Percentiles rank a stretch among this genome's conserved stretches.
Evolutionary conservation across 2,888 invertebrate species (phyloP).

Genomic region (Phyllotreta striolata): DNA sequence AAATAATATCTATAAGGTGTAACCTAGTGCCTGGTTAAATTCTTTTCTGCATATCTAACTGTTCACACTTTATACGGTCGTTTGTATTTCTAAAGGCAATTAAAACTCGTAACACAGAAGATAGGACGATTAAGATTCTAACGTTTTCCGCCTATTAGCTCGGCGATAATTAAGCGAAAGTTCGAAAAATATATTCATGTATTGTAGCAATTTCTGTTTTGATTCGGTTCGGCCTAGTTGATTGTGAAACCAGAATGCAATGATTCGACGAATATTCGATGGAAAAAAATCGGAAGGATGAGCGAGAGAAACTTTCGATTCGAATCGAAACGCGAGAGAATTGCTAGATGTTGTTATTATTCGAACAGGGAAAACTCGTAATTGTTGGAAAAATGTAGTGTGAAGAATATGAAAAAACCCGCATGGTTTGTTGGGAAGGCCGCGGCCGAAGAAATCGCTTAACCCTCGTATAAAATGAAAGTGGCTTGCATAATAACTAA

Average conservation of each 20-base stretch:
- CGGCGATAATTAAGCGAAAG: constrained; percentile 27
- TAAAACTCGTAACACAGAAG: constrained; percentile 3
- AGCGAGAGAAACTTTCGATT: background rate
- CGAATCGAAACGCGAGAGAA: too few species aligned
- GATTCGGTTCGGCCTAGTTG: constrained; percentile 28
- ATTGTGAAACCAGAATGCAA: constrained; percentile 26
- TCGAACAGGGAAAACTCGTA: too few species aligned
- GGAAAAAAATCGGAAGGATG: constrained; percentile 1
- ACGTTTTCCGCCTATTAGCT: constrained; percentile 15
- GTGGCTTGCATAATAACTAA: too few species aligned
- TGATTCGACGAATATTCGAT: too few species aligned
- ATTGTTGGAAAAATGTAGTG: too few species aligned
- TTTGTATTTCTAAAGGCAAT: background rate
- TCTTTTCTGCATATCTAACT: background rate
- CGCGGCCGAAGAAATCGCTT: too few species aligned
- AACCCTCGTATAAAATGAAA: too few species aligned
- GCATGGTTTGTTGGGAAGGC: too few species aligned
- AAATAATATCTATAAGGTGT: too few species aligned
- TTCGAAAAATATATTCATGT: constrained; percentile 29
- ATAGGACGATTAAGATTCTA: constrained; percentile 5
- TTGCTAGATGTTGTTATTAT: too few species aligned
- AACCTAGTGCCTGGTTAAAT: background rate
- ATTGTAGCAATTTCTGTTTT: constrained; percentile 18
- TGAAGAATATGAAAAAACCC: too few species aligned
- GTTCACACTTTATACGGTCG: background rate